phyloP scores from a whole-genome alignment of 2,888 invertebrate genomes.

The Tortricodes alternella region DNA sequence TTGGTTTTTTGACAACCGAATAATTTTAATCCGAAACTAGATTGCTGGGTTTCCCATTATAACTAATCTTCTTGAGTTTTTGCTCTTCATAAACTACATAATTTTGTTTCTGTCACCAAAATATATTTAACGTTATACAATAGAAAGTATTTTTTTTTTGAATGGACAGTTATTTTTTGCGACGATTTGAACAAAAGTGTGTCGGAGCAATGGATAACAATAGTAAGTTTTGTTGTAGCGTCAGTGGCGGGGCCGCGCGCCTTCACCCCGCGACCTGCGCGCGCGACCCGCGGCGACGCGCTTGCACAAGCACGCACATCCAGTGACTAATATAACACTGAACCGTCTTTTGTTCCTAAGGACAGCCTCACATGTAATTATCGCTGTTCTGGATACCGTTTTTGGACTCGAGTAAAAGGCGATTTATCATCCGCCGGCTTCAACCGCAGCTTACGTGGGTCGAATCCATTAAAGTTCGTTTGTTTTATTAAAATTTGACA shows the following conservation, averaged over 20 bases:
- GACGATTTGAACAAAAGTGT: constrained; percentile 25
- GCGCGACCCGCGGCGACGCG: neutral
- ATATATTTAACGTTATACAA: no score
- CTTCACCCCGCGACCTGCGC: constrained; percentile 29
- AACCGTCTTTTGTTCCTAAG: constrained; percentile 14
- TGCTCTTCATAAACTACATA: no score
- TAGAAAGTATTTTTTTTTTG: no score
- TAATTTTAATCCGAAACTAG: constrained; percentile 25
- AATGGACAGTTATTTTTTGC: constrained; percentile 30
- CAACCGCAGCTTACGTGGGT: constrained; percentile 18
- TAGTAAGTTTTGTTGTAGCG: constrained; percentile 11
- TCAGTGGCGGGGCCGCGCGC: constrained; percentile 11
- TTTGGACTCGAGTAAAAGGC: constrained; percentile 10
- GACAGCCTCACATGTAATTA: constrained; percentile 17
- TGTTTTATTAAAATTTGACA: constrained; percentile 27
- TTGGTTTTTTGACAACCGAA: constrained; percentile 27
- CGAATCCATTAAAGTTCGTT: constrained; percentile 21
- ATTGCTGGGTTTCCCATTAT: constrained; percentile 28
- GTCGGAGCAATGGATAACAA: constrained; percentile 29
- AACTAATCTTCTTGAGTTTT: neutral
- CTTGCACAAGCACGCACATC: constrained; percentile 7
- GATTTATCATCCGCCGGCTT: constrained; percentile 17
- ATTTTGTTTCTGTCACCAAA: no score
- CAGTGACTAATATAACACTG: constrained; percentile 16
- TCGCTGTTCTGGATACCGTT: constrained; percentile 10